These are phyloP conservation scores for Diloba caeruleocephala DNA, from an alignment of 2,888 invertebrate species.

Conservation along the genomic window DNA sequence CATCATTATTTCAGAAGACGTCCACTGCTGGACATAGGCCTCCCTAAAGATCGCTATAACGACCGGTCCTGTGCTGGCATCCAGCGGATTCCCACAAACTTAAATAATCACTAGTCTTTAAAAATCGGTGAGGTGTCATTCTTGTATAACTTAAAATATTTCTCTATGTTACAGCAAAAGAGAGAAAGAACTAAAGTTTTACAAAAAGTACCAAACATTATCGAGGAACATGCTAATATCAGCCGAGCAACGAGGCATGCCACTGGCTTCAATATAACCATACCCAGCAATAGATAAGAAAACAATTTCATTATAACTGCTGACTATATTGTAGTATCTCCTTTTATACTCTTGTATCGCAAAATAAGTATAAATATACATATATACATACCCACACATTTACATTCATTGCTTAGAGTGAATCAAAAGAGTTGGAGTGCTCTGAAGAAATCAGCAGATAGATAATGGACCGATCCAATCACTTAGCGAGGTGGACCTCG, in stretches of 20 bases:
- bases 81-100: too few species aligned
- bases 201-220: background rate
- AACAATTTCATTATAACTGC: conserved; percentile 52
- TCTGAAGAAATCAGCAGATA: conserved; percentile 74
- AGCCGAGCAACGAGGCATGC: conserved; percentile 19
- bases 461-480: conserved; percentile 81
- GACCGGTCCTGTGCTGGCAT: too few species aligned
- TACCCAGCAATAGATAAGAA: conserved; percentile 38
- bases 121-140: too few species aligned
- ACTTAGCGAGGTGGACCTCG: conserved; percentile 76
- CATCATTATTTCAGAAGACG: too few species aligned
- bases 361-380: conserved; percentile 57
- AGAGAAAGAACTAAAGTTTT: background rate
- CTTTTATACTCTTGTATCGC: conserved; percentile 38
- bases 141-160: too few species aligned
- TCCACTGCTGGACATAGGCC: too few species aligned
- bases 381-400: too few species aligned
- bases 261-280: conserved; percentile 32
- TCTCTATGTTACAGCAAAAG: background rate
- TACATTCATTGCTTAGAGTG: conserved; percentile 70
- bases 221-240: conserved; percentile 23
- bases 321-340: conserved; percentile 30
- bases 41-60: too few species aligned
- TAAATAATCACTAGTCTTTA: too few species aligned
- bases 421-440: conserved; percentile 68